Evolutionary conservation across 2,797 vertebrate species (phyloP).

Genomic region (Bryconaethiops microstoma): DNA sequence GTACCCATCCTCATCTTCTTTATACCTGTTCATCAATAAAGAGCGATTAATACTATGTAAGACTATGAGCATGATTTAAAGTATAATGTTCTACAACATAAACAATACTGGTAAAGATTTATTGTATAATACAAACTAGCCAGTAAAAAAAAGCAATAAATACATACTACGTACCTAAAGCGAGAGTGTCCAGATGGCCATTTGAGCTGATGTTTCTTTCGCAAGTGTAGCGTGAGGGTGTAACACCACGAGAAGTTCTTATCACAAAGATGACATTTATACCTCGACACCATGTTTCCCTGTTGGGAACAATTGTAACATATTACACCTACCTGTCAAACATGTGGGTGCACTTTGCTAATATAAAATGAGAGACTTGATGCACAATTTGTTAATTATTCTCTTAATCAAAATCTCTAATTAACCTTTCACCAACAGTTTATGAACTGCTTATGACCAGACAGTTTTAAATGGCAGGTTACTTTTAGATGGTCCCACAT

Average conservation of each 20-base stretch:
- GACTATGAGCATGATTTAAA: too few relatives aligned
- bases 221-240: conserved; percentile 78
- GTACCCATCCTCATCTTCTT: conserved; percentile 78
- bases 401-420: neutral
- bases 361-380: neutral
- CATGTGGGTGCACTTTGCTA: neutral
- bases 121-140: neutral
- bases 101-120: neutral
- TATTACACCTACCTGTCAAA: neutral
- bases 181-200: conserved; percentile 82
- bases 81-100: neutral
- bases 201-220: conserved; percentile 80
- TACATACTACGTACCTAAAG: conserved; percentile 71
- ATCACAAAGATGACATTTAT: conserved; percentile 82
- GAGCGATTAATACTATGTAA: neutral
- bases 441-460: too few relatives aligned
- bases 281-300: conserved; percentile 76
- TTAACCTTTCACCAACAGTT: too few relatives aligned
- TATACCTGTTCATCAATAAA: conserved; percentile 69
- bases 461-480: neutral
- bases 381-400: neutral
- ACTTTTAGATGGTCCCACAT: neutral
- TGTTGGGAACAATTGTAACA: conserved; percentile 46
- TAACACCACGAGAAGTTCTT: conserved; percentile 85
- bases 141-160: neutral